Conservation (phyloP, 1,140 invertebrate genomes). For the Saxidomus purpurata region DNA sequence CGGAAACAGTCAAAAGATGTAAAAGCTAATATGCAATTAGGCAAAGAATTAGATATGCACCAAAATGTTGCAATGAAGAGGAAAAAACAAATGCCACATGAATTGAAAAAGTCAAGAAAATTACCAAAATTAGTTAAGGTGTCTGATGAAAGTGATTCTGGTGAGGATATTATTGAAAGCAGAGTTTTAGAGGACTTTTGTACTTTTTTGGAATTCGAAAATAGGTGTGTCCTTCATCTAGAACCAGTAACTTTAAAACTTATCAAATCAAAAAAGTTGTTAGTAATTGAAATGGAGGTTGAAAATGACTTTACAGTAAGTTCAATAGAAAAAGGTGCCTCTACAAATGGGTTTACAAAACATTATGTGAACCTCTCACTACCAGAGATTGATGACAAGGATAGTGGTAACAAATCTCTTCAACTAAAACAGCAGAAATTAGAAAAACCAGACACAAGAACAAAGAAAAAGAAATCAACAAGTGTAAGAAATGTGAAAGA, state of each 20-base stretch:
- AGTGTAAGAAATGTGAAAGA: neutral
- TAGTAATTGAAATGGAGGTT: constrained; percentile 21
- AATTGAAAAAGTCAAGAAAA: neutral
- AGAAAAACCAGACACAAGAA: neutral
- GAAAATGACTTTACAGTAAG: neutral
- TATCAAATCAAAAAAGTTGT: neutral
- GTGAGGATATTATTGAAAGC: neutral
- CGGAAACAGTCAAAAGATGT: neutral
- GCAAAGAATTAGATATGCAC: neutral
- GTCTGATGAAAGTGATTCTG: neutral
- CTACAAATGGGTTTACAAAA: neutral
- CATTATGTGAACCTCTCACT: neutral
- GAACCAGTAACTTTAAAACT: constrained; percentile 34
- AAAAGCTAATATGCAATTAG: neutral
- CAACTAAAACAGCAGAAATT: neutral
- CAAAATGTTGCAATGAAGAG: neutral
- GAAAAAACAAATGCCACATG: neutral
- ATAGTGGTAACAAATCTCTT: neutral
- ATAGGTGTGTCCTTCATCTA: constrained; percentile 5
- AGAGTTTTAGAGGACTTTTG: constrained; percentile 24
- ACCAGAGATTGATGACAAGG: neutral
- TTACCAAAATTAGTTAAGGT: neutral
- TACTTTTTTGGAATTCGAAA: neutral
- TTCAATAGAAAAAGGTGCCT: neutral
- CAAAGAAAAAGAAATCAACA: neutral